Conservation (phyloP, 2,888 invertebrate genomes). For the Tetramorium bicarinatum region DNA sequence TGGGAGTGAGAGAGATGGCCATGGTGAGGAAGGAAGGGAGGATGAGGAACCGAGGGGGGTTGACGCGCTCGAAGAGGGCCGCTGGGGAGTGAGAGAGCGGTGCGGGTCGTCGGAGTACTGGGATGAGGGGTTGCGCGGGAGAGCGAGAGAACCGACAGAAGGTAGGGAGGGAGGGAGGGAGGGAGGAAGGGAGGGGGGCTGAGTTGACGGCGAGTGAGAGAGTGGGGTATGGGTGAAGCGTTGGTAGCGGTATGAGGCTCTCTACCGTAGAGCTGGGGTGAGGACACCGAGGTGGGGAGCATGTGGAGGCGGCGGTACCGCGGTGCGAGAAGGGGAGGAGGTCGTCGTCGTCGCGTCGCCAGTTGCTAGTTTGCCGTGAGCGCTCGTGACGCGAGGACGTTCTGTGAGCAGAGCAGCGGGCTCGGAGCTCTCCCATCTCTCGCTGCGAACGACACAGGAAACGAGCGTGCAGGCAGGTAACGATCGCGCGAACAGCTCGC, state of each 20-base stretch:
- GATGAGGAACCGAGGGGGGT: constrained; percentile 82
- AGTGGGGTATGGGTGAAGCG: constrained; percentile 82
- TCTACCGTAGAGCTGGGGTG: constrained; percentile 79
- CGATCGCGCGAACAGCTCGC: constrained; percentile 12
- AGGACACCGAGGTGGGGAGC: constrained; percentile 71
- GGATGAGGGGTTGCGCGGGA: constrained; percentile 46
- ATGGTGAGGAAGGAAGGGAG: constrained; percentile 57
- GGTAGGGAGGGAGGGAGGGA: constrained; percentile 59
- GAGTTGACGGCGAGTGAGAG: constrained; percentile 81
- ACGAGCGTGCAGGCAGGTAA: constrained; percentile 46
- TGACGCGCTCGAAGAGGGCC: constrained; percentile 75
- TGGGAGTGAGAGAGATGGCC: constrained; percentile 47
- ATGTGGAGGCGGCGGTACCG: constrained; percentile 65
- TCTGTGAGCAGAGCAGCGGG: constrained; percentile 82
- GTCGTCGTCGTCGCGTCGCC: constrained; percentile 86
- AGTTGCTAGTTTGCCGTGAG: constrained; percentile 93
- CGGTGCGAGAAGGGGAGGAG: constrained; percentile 78
- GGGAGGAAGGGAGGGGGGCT: constrained; percentile 76
- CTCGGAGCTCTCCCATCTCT: constrained; percentile 67
- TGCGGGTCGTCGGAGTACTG: constrained; percentile 61
- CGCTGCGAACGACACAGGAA: constrained; percentile 54
- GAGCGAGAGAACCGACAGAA: constrained; percentile 61
- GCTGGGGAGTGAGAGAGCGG: constrained; percentile 83
- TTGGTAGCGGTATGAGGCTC: constrained; percentile 81
- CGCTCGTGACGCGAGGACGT: constrained; percentile 93